phyloP scores from a whole-genome alignment of 2,888 invertebrate species.

The Dynastes maya region DNA sequence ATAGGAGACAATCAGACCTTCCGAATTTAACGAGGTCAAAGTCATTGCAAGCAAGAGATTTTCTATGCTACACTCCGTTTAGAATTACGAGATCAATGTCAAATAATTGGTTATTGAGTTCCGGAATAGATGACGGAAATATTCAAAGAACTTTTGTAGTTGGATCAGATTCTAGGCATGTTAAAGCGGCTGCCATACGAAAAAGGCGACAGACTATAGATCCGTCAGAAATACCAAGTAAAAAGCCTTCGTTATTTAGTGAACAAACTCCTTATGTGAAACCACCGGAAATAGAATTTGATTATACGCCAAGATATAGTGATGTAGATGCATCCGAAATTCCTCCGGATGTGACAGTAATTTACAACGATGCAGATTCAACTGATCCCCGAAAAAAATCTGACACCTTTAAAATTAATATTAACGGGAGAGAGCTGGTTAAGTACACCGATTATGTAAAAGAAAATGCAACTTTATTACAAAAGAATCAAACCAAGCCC shows the following conservation, averaged over 20 bases:
- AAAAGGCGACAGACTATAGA: conserved; percentile 16
- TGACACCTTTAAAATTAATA: background rate
- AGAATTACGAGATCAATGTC: conserved; percentile 43
- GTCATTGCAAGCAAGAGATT: conserved; percentile 9
- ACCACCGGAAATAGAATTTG: conserved; percentile 24
- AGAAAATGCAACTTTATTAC: background rate
- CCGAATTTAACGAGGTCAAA: conserved; percentile 5
- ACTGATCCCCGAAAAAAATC: conserved; percentile 16
- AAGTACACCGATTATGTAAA: conserved; percentile 12
- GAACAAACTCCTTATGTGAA: conserved; percentile 7
- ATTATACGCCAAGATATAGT: conserved; percentile 22
- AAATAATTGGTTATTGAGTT: conserved; percentile 27
- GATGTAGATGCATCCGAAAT: background rate
- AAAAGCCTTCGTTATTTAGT: conserved; percentile 27
- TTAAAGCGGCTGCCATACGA: background rate
- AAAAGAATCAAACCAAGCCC: background rate
- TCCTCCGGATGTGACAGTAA: background rate
- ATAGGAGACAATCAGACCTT: background rate
- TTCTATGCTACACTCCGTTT: conserved; percentile 34
- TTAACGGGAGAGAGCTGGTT: conserved; percentile 2
- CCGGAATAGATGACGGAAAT: conserved; percentile 5
- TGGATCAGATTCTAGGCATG: background rate
- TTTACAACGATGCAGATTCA: background rate
- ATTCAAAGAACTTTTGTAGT: background rate
- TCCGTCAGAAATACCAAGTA: background rate